Percentiles rank a stretch among this genome's conserved stretches.
Evolutionary conservation across 2,888 invertebrate species (phyloP).

Genomic region (Byasa hedistus): DNA sequence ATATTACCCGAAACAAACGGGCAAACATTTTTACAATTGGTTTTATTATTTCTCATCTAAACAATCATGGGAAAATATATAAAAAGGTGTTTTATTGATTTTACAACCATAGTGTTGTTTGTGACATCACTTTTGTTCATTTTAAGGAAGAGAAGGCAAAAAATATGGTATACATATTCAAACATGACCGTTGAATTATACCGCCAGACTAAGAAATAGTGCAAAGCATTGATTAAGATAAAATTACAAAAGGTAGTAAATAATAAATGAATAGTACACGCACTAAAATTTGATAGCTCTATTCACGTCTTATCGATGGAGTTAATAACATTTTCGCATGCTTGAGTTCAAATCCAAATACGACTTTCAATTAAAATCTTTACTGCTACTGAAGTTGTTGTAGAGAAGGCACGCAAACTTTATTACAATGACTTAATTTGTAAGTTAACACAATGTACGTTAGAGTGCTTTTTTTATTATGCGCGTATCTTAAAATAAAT

Average conservation of each 20-base stretch:
- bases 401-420: slow-evolving; percentile 12
- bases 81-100: too few species aligned
- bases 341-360: slow-evolving; percentile 32
- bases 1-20: too few species aligned
- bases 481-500: slow-evolving; percentile 27
- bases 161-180: too few species aligned
- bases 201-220: too few species aligned
- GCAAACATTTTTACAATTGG: too few species aligned
- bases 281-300: slow-evolving; percentile 2
- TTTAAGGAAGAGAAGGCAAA: too few species aligned
- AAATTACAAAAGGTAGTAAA: slow-evolving; percentile 13
- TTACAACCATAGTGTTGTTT: too few species aligned
- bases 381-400: slow-evolving; percentile 19
- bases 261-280: slow-evolving; percentile 1
- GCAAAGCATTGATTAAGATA: background rate
- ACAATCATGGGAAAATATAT: too few species aligned
- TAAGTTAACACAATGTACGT: slow-evolving; percentile 39
- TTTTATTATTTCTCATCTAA: too few species aligned
- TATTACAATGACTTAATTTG: slow-evolving; percentile 40
- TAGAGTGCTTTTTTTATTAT: slow-evolving; percentile 39
- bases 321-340: slow-evolving; percentile 33
- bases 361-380: slow-evolving; percentile 29
- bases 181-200: too few species aligned
- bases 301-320: slow-evolving; percentile 19
- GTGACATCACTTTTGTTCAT: too few species aligned